A percentile compares a stretch with the other conserved stretches of the same genome.
These are phyloP conservation scores for Pelobates cultripes DNA, from an alignment of 2,797 vertebrate species.

Conservation along the genomic window DNA sequence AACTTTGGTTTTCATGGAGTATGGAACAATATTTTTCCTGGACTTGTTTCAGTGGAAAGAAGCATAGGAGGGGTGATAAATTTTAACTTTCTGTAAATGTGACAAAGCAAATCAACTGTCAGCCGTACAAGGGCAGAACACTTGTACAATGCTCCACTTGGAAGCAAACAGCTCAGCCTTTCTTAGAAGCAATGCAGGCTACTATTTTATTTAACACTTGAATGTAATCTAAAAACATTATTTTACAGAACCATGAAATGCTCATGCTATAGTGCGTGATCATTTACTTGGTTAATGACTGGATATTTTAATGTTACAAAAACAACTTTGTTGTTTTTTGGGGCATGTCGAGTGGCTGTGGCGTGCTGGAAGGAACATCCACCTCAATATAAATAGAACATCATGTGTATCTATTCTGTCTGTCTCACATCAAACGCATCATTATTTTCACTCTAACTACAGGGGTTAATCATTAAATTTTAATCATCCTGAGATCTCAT, in stretches of 20 bases:
- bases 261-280: too few relatives aligned
- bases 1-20: slow-evolving; percentile 13
- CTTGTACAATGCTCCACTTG: neutral
- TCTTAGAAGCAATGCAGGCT: too few relatives aligned
- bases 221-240: too few relatives aligned
- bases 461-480: slow-evolving; percentile 25
- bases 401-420: neutral
- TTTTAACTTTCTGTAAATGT: slow-evolving; percentile 21
- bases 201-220: too few relatives aligned
- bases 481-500: neutral
- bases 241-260: too few relatives aligned
- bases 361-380: neutral
- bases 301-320: neutral
- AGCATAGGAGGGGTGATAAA: slow-evolving; percentile 18
- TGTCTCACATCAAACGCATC: neutral
- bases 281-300: too few relatives aligned
- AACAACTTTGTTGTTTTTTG: neutral
- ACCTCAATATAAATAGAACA: neutral
- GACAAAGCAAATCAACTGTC: slow-evolving; percentile 1
- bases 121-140: slow-evolving; percentile 45
- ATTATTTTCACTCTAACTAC: slow-evolving; percentile 28
- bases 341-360: neutral
- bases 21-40: slow-evolving; percentile 33
- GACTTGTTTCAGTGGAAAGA: slow-evolving; percentile 45
- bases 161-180: too few relatives aligned